Evolutionary conservation across 2,113 vertebrate species (phyloP).

Genomic region (Rhinogobius similis): DNA sequence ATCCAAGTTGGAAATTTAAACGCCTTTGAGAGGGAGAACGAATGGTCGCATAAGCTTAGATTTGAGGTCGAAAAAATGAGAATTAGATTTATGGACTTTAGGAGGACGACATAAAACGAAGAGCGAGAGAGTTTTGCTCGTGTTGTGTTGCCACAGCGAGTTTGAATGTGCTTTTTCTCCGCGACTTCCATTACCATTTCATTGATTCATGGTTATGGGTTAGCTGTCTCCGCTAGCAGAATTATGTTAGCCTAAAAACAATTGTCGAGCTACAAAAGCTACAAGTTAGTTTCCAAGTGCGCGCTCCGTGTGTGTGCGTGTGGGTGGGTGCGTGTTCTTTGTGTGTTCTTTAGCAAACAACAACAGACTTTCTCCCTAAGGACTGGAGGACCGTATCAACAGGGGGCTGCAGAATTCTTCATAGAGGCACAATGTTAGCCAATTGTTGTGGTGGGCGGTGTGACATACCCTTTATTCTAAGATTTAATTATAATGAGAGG

Average conservation of each 20-base stretch:
- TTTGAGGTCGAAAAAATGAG: constrained; percentile 4
- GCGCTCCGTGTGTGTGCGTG: constrained; percentile 28
- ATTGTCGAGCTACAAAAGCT: constrained; percentile 68
- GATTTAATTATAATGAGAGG: constrained; percentile 49
- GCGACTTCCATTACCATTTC: constrained; percentile 63
- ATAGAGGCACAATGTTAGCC: constrained; percentile 33
- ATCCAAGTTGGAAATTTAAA: constrained; percentile 27
- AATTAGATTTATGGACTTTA: not conserved
- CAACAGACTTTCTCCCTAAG: constrained; percentile 66
- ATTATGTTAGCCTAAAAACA: constrained; percentile 68
- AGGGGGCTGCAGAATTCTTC: constrained; percentile 47
- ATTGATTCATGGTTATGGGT: constrained; percentile 70
- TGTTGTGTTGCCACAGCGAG: constrained; percentile 27
- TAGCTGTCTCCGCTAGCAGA: constrained; percentile 62
- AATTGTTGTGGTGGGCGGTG: constrained; percentile 55
- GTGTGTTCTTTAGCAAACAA: constrained; percentile 54
- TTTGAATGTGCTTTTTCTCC: constrained; percentile 15
- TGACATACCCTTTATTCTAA: constrained; percentile 42
- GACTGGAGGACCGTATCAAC: constrained; percentile 57
- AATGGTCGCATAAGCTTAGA: constrained; percentile 10
- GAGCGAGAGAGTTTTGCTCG: constrained; percentile 5
- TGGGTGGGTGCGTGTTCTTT: constrained; percentile 25
- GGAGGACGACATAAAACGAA: not conserved
- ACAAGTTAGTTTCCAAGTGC: constrained; percentile 55
- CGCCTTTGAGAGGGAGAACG: constrained; percentile 30